Evolutionary conservation across 1,140 invertebrate species (phyloP).

Genomic region (Sinonovacula constricta): DNA sequence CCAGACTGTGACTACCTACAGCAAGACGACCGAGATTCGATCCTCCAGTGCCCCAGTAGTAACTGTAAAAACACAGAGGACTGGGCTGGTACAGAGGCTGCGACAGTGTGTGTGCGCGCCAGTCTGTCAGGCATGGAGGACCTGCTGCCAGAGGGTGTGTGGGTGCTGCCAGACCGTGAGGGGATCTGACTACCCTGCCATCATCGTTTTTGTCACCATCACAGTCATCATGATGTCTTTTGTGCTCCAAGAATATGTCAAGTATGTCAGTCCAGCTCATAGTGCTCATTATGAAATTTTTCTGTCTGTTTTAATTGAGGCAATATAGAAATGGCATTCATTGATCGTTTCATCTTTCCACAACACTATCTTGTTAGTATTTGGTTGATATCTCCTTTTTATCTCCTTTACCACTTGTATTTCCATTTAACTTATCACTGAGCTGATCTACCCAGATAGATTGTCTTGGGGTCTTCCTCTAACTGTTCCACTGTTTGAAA

Average conservation of each 20-base stretch:
- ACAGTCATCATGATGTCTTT: conserved; percentile 29
- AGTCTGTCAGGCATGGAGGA: neutral
- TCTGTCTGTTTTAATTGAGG: too few relatives aligned
- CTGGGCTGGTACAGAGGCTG: neutral
- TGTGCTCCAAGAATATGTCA: conserved; percentile 28
- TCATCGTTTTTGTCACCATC: conserved; percentile 35
- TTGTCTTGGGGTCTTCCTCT: too few relatives aligned
- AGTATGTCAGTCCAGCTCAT: too few relatives aligned
- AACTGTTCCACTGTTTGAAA: too few relatives aligned
- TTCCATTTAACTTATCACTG: too few relatives aligned
- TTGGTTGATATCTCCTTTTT: too few relatives aligned
- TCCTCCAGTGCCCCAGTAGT: neutral
- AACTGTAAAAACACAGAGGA: neutral
- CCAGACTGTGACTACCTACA: conserved; percentile 4
- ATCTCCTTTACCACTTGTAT: too few relatives aligned
- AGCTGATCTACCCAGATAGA: too few relatives aligned
- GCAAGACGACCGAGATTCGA: conserved; percentile 6
- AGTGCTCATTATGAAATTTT: too few relatives aligned
- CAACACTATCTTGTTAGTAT: too few relatives aligned
- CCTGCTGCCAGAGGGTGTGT: neutral
- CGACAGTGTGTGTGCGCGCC: neutral
- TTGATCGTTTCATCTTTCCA: too few relatives aligned
- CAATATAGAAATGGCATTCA: too few relatives aligned
- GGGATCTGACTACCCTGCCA: conserved; percentile 32
- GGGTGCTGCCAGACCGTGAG: conserved; percentile 5